phyloP scores from a whole-genome alignment of 2,888 invertebrate genomes.

The Oeneis ivallda region DNA sequence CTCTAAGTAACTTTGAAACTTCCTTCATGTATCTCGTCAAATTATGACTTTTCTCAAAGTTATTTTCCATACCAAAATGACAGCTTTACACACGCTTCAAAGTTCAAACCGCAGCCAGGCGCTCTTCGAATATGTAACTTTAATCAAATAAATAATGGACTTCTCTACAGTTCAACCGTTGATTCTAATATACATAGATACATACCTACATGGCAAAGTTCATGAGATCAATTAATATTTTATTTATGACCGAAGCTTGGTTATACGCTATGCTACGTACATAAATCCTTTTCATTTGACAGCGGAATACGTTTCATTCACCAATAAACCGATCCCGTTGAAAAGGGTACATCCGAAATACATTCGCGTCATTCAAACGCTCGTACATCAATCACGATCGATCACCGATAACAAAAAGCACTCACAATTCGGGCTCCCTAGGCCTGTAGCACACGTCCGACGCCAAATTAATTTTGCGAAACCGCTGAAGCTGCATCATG shows the following conservation, averaged over 20 bases:
- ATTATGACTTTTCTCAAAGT: too few species aligned
- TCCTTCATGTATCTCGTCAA: too few species aligned
- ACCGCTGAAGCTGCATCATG: too few species aligned
- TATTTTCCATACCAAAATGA: too few species aligned
- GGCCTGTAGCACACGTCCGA: slow-evolving; percentile 82
- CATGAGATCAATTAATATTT: background rate
- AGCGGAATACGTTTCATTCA: slow-evolving; percentile 19
- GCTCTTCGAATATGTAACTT: too few species aligned
- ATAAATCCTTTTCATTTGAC: slow-evolving; percentile 15
- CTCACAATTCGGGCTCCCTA: slow-evolving; percentile 99
- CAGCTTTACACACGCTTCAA: too few species aligned
- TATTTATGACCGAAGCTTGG: background rate
- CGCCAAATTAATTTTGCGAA: slow-evolving; percentile 70
- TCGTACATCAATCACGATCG: slow-evolving; percentile 25
- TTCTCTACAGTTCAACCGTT: slow-evolving; percentile 1
- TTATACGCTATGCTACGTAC: background rate
- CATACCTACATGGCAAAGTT: too few species aligned
- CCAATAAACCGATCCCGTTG: slow-evolving; percentile 13
- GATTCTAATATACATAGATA: background rate
- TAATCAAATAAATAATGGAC: background rate
- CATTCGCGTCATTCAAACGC: slow-evolving; percentile 25
- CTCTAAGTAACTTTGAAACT: too few species aligned
- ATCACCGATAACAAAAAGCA: slow-evolving; percentile 40
- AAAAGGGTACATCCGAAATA: slow-evolving; percentile 23
- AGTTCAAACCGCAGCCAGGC: too few species aligned